phyloP scores from a whole-genome alignment of 2,113 vertebrate genomes.

The Brachypodius melanocephalos region DNA sequence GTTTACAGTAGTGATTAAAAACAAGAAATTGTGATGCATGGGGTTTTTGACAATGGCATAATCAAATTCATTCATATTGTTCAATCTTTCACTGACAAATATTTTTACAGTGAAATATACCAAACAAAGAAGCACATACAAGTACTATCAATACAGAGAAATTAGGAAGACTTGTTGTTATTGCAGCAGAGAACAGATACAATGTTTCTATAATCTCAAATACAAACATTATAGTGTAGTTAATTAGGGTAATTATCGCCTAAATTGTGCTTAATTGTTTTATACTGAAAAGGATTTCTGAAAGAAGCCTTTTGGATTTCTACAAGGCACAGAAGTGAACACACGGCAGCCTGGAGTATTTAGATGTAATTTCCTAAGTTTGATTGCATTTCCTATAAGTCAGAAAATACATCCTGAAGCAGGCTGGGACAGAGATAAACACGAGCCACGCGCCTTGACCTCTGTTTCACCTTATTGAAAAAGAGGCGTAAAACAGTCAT shows the following conservation, averaged over 20 bases:
- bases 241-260: constrained; percentile 83
- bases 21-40: constrained; percentile 94
- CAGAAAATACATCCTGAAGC: constrained; percentile 52
- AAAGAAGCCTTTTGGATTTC: constrained; percentile 63
- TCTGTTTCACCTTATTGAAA: constrained; percentile 81
- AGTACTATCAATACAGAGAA: constrained; percentile 78
- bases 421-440: constrained; percentile 65
- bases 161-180: constrained; percentile 75
- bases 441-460: constrained; percentile 67
- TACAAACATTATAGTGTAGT: constrained; percentile 76
- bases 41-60: constrained; percentile 93
- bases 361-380: constrained; percentile 66
- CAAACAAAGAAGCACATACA: constrained; percentile 78
- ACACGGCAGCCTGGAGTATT: constrained; percentile 5
- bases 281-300: constrained; percentile 70
- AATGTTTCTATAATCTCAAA: constrained; percentile 72
- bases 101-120: constrained; percentile 87
- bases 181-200: constrained; percentile 72
- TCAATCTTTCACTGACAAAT: constrained; percentile 86
- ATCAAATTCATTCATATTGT: constrained; percentile 99
- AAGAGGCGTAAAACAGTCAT: constrained; percentile 71
- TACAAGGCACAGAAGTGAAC: constrained; percentile 18
- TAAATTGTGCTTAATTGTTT: constrained; percentile 83
- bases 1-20: constrained; percentile 99
- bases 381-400: constrained; percentile 62